Evolutionary conservation across 2,113 vertebrate species (phyloP).

Genomic region (Cricetomys ansorgei): DNA sequence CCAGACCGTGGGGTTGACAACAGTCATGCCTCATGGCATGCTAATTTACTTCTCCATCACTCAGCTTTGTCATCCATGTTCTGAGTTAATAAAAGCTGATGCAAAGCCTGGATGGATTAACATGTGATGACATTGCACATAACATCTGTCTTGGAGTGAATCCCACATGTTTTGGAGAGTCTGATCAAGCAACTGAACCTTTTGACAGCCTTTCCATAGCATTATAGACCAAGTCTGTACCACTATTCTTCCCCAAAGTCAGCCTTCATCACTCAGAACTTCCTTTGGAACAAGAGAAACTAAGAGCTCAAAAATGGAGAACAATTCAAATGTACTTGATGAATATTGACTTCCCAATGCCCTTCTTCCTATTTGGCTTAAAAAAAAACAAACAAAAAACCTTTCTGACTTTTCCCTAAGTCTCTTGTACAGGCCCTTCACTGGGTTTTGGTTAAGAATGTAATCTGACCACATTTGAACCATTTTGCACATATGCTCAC

Average conservation of each 20-base stretch:
- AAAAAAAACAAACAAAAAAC: background rate
- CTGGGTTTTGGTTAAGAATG: background rate
- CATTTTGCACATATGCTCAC: background rate
- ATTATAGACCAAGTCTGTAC: background rate
- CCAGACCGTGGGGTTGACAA: background rate
- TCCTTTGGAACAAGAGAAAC: constrained; percentile 43
- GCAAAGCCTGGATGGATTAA: background rate
- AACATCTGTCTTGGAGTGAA: background rate
- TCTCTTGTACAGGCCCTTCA: background rate
- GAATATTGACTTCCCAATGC: background rate
- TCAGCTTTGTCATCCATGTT: background rate
- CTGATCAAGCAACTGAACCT: constrained; percentile 28
- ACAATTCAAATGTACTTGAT: background rate
- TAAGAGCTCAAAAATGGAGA: background rate
- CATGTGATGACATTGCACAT: background rate
- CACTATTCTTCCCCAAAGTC: background rate
- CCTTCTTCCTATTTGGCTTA: background rate
- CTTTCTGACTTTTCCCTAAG: background rate
- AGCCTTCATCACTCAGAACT: background rate
- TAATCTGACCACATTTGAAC: background rate
- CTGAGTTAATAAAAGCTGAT: background rate
- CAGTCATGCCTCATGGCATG: background rate
- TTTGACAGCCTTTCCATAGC: background rate
- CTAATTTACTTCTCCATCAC: background rate
- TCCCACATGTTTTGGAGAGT: background rate